Evolutionary conservation across 2,797 vertebrate species (phyloP), one percentile per base, ranked within the genome.

Genomic region (Labeo calbasu): DNA sequence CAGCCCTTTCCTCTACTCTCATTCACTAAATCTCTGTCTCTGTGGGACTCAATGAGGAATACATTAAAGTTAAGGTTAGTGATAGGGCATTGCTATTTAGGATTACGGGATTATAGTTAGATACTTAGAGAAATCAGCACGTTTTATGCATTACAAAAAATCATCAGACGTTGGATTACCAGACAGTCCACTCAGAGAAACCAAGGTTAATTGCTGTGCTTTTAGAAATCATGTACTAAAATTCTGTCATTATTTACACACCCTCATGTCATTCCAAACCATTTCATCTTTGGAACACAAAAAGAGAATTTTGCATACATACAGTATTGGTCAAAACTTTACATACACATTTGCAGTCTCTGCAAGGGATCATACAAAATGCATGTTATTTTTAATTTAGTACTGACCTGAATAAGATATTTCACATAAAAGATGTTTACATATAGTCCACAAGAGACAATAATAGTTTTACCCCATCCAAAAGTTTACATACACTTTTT

Each of bases 61-160:
- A 48, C 10, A 48, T 61, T 77, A 17, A 59, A 63, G 15, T 46
- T 46, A 48, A 77, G 57, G 36, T 77, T 77, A 25, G n/a, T 46
- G 21, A 43, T 25, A 63, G n/a, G 36, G 57, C 21, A 6, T 48
- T 61, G 76, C 57, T 61, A 48, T 63, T 43, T 76, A 46, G 57
- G 75, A 61, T 77, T 77, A 77, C 57, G 63, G 76, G 76, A 77
- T 63, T 77, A 63, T 63, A 17, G 75, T 77, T 25, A 77, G 73
- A 77, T 59, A 21, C 48, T 55, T 40, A 21, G 7, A 57, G 28
- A 75, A 55, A 40, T 40, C 50, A 36, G 6, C 53, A 57, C 14
- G 10, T 43, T 57, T 32, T 7, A 53, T 53, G 23, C 28, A 55
- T 73, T 21, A 55, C 0, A 76, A 55, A 77, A 40, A 59, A 59